Evolutionary conservation across 2,888 invertebrate species (phyloP).

Genomic region (Mythimna vitellina): DNA sequence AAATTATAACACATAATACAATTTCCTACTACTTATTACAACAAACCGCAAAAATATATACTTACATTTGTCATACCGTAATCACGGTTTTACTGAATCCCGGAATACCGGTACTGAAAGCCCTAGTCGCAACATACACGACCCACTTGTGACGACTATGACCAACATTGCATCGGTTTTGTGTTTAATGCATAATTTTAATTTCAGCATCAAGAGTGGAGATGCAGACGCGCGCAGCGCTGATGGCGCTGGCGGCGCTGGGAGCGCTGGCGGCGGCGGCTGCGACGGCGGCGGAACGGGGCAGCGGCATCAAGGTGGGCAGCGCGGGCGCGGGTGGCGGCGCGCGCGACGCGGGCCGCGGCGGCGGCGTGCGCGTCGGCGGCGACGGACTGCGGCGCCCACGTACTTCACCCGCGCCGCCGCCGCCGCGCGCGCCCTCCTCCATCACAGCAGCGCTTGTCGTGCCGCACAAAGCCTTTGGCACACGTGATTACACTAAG

Average conservation of each 20-base stretch:
- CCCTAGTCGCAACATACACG: too few relatives aligned
- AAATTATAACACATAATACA: too few relatives aligned
- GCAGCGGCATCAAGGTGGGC: constrained; percentile 85
- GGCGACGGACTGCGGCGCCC: constrained; percentile 81
- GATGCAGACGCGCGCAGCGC: constrained; percentile 86
- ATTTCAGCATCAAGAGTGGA: constrained; percentile 82
- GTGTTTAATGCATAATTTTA: background rate
- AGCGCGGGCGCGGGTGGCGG: constrained; percentile 77
- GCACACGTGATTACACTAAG: constrained; percentile 93
- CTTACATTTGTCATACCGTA: too few relatives aligned
- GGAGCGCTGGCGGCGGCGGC: constrained; percentile 81
- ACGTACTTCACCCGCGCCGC: constrained; percentile 86
- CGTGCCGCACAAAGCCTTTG: constrained; percentile 94
- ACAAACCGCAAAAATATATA: too few relatives aligned
- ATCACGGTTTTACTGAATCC: too few relatives aligned
- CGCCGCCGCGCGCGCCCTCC: constrained; percentile 86
- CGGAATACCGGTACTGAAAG: too few relatives aligned
- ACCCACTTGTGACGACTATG: too few relatives aligned
- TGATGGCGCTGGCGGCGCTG: constrained; percentile 85
- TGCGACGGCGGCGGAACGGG: constrained; percentile 81
- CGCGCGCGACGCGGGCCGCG: constrained; percentile 81
- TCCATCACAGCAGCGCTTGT: constrained; percentile 93
- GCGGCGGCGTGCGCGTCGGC: constrained; percentile 83
- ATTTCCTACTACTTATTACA: too few relatives aligned
- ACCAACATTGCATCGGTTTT: too few relatives aligned